phyloP scores from a whole-genome alignment of 2,113 vertebrate species.

The Protomyctophum bolini region DNA sequence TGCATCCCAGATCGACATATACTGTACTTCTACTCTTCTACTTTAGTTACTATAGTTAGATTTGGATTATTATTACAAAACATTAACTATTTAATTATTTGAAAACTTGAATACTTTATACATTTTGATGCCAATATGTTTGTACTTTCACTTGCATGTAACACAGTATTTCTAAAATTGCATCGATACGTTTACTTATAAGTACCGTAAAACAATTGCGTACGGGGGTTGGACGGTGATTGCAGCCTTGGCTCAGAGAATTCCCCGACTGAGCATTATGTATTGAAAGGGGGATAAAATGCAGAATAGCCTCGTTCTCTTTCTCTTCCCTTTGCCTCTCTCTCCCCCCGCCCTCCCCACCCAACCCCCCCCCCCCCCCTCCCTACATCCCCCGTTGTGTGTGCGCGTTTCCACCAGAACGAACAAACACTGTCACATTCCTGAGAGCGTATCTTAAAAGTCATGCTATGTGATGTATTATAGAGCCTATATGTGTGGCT shows the following conservation, averaged over 20 bases:
- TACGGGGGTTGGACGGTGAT: slow-evolving; percentile 31
- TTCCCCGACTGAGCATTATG: slow-evolving; percentile 62
- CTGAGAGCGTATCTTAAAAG: slow-evolving; percentile 42
- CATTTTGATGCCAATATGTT: no score
- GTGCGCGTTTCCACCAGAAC: slow-evolving; percentile 49
- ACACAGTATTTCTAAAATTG: no score
- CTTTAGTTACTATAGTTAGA: no score
- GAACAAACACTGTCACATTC: slow-evolving; percentile 56
- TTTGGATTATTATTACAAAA: no score
- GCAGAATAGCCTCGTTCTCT: slow-evolving; percentile 49
- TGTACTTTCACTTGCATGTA: no score
- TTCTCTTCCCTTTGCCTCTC: slow-evolving; percentile 6
- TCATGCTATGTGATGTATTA: slow-evolving; percentile 25
- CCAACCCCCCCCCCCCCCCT: background rate
- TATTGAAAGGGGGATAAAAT: slow-evolving; percentile 65
- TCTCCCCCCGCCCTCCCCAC: background rate
- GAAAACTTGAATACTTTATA: no score
- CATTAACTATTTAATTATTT: no score
- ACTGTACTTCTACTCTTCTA: no score
- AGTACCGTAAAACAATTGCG: no score
- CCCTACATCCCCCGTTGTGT: slow-evolving; percentile 37
- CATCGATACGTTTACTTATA: no score
- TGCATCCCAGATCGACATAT: no score
- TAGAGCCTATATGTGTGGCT: slow-evolving; percentile 3
- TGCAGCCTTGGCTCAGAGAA: slow-evolving; percentile 59